These are phyloP conservation scores for Saimiri boliviensis DNA, from an alignment of 2,113 vertebrate species.

Conservation along the genomic window DNA sequence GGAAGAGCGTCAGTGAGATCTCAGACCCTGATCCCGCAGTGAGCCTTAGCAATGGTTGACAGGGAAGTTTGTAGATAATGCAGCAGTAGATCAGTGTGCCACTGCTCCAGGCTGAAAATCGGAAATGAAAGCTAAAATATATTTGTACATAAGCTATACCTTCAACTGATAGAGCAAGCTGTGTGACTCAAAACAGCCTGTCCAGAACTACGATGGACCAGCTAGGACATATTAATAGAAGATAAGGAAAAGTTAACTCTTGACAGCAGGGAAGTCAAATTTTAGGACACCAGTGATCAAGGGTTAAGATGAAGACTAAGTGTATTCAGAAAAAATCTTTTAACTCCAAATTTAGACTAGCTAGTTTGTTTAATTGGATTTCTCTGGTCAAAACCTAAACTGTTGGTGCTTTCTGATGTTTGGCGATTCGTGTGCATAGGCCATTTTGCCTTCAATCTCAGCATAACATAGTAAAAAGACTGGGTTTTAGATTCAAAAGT, in stretches of 20 bases:
- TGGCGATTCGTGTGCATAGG: background rate
- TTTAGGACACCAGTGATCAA: background rate
- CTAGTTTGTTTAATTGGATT: background rate
- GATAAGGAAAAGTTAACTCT: background rate
- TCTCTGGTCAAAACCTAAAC: background rate
- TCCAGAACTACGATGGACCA: background rate
- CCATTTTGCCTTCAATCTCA: background rate
- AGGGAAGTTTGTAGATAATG: background rate
- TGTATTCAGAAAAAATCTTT: background rate
- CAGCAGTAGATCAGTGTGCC: background rate
- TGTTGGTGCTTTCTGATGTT: background rate
- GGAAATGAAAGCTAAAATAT: background rate
- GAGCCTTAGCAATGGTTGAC: background rate
- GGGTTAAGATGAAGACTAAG: background rate
- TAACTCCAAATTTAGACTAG: background rate
- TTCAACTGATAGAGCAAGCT: background rate
- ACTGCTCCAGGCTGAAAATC: background rate
- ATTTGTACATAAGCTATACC: background rate
- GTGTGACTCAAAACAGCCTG: background rate
- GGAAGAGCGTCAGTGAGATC: background rate
- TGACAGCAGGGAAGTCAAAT: background rate
- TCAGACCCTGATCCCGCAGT: background rate
- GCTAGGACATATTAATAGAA: background rate
- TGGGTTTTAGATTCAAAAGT: background rate
- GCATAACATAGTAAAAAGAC: background rate